Percentiles rank a stretch among this genome's conserved stretches.
These are phyloP conservation scores for Hippopotamyrus pictus DNA, from an alignment of 2,797 vertebrate species.

Conservation along the genomic window DNA sequence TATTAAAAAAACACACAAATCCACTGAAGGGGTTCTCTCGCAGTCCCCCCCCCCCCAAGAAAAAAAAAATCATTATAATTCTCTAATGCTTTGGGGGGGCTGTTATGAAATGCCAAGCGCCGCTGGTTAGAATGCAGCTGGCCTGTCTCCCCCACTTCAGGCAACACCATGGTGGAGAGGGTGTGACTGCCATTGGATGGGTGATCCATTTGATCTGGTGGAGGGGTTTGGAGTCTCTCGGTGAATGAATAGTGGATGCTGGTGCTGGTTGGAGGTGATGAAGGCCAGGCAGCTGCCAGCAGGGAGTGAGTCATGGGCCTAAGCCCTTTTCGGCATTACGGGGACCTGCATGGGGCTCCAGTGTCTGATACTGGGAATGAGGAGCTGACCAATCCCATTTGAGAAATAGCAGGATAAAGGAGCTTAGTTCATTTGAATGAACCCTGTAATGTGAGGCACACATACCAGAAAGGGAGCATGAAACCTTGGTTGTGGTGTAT, in stretches of 20 bases:
- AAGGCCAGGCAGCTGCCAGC: background rate
- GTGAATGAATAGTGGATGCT: background rate
- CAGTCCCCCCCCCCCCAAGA: background rate
- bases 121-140: background rate
- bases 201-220: background rate
- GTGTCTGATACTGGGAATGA: background rate
- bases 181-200: background rate
- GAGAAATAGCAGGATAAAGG: background rate
- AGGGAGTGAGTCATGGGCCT: background rate
- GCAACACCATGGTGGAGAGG: background rate
- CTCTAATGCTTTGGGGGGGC: background rate
- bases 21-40: background rate
- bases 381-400: background rate
- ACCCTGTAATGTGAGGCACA: background rate
- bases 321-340: background rate
- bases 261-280: background rate
- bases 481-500: background rate
- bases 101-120: background rate
- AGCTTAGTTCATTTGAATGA: background rate
- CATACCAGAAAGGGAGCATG: background rate
- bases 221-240: background rate
- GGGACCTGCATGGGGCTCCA: background rate
- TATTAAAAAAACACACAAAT: background rate
- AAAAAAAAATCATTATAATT: constrained; percentile 40
- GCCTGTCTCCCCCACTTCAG: background rate